A percentile compares a stretch with the other conserved stretches of the same genome.
Evolutionary conservation across 2,888 invertebrate genomes (phyloP).

Genomic region (Nasonia oneida): DNA sequence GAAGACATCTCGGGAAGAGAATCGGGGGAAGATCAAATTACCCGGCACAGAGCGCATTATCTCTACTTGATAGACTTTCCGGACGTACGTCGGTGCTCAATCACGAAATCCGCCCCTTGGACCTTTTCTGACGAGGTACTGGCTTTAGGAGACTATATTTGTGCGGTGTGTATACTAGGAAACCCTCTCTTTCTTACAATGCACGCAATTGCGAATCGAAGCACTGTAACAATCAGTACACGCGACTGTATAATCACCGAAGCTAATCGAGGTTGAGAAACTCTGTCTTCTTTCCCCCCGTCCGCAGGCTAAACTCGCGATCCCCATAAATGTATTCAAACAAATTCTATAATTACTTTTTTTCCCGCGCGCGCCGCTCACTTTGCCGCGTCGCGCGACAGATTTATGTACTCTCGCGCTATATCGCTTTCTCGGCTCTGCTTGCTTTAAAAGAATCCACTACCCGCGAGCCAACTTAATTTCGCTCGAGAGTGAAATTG

Average conservation of each 20-base stretch:
- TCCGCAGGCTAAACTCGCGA: constrained; percentile 69
- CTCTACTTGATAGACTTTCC: constrained; percentile 76
- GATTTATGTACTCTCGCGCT: constrained; percentile 60
- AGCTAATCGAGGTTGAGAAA: constrained; percentile 66
- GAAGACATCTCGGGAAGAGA: constrained; percentile 28
- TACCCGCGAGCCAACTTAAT: constrained; percentile 25
- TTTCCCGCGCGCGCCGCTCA: constrained; percentile 35
- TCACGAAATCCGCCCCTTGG: constrained; percentile 56
- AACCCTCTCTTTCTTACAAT: not conserved
- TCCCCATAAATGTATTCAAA: constrained; percentile 77
- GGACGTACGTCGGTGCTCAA: constrained; percentile 68
- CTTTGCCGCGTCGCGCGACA: constrained; percentile 38
- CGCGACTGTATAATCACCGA: not conserved
- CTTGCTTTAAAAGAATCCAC: constrained; percentile 39
- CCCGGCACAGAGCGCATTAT: constrained; percentile 78
- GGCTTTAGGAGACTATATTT: not conserved
- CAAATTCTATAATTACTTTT: constrained; percentile 78
- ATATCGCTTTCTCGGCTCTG: constrained; percentile 11
- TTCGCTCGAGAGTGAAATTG: constrained; percentile 34
- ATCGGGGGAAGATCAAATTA: constrained; percentile 72
- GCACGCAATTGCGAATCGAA: not conserved
- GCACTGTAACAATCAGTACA: no score
- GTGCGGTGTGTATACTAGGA: not conserved
- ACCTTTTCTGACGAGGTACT: constrained; percentile 11
- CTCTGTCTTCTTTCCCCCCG: constrained; percentile 67